Evolutionary conservation across 2,797 vertebrate genomes (phyloP).

Genomic region (Thaleichthys pacificus): DNA sequence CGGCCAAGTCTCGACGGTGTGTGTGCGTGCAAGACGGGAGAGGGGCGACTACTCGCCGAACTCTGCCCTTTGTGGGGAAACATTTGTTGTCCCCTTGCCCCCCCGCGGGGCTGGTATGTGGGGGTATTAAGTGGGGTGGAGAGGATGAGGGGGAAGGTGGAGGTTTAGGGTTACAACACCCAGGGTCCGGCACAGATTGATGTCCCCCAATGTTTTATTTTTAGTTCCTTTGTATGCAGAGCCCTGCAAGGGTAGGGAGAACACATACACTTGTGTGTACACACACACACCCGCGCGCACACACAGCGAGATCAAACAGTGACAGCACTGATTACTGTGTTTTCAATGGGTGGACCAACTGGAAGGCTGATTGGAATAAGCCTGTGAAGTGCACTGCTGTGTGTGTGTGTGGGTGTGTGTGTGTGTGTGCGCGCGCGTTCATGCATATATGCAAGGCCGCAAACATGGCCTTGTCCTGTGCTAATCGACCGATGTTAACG

Average conservation of each 20-base stretch:
- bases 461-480: neutral
- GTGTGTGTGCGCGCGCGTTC: slow-evolving; percentile 27
- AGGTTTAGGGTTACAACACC: slow-evolving; percentile 78
- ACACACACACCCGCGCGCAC: neutral
- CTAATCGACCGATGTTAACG: slow-evolving; percentile 72
- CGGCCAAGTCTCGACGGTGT: slow-evolving; percentile 1
- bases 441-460: neutral
- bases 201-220: slow-evolving; percentile 77
- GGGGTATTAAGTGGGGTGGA: slow-evolving; percentile 66
- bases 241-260: slow-evolving; percentile 58
- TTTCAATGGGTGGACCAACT: slow-evolving; percentile 18
- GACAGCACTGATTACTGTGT: neutral
- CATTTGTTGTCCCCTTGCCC: slow-evolving; percentile 79
- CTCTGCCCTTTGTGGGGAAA: slow-evolving; percentile 80
- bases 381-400: slow-evolving; percentile 19
- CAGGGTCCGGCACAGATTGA: slow-evolving; percentile 73
- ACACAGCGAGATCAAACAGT: slow-evolving; percentile 21
- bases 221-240: slow-evolving; percentile 76
- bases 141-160: slow-evolving; percentile 66
- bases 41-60: slow-evolving; percentile 57
- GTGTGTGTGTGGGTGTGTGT: neutral
- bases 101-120: slow-evolving; percentile 66
- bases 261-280: slow-evolving; percentile 15
- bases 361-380: neutral
- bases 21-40: slow-evolving; percentile 5